Evolutionary conservation across 2,797 vertebrate genomes (phyloP), one percentile per base, ranked within the genome.

Genomic region (Phoxinus dragarum): DNA sequence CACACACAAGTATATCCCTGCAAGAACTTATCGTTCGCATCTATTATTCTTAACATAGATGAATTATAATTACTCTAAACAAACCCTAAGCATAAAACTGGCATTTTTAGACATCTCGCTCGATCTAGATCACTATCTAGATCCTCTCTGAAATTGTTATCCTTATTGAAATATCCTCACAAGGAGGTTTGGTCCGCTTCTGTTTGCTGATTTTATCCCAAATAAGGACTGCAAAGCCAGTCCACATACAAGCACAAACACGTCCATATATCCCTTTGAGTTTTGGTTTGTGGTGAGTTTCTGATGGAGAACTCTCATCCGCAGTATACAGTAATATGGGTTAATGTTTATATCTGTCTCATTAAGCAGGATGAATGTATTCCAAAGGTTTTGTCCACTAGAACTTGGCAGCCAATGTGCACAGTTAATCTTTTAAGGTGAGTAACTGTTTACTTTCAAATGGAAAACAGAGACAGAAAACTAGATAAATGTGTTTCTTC

Each of bases 71-170:
- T 14, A 23, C 17, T 34, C 31, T 17, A 34, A 66, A 34, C 31
- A 31, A 83, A 83, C 31, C 3, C 42, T 19, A 64, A 82, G 16
- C 10, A n/a, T 71, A 81, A 81, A 81, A 27, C 56, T 78, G 76
- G 2, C 75, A 42, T 61, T 78, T 36, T 76, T 38, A 23, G 34
- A 61, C 23, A 42, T 78, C 34, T 40, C 8, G 12, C 36, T 59
- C 0, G 9, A 42, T 34, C n/a, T 9, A 49, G 77, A 49, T 47
- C 40, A 66, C 40, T 47, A 61, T 79, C 77, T 47, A 80, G 27
- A 67, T 44, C 42, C 44, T 80, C 34, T 36, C 11, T 49, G 31
- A 80, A 80, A 42, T 19, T 36, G 5, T 23, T 67, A 40, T 64
- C n/a, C 67, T 69, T 69, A 23, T 23, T 21, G 17, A 69, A 40